Conservation (phyloP, 2,113 vertebrate species). For the rabbit (Oryctolagus cuniculus) region mOryCun1.1 NC_091440.1:68376501-68377000, state of each 20-base stretch:
- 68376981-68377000: too few species aligned
- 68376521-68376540: constrained; percentile 25
- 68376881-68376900: background rate
- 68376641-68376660: background rate
- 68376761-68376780: constrained; percentile 9
- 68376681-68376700: constrained; percentile 32
- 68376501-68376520: constrained; percentile 40
- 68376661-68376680: background rate
- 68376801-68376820: background rate
- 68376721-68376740: background rate
- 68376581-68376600: constrained; percentile 7
- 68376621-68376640: background rate
- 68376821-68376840: constrained; percentile 18
- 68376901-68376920: too few species aligned
- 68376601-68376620: background rate
- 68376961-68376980: too few species aligned
- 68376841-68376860: background rate
- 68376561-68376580: background rate
- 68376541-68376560: constrained; percentile 52
- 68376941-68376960: too few species aligned
- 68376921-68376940: too few species aligned
- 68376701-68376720: background rate
- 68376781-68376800: background rate
- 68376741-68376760: constrained; percentile 37
- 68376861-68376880: background rate